Conservation (phyloP, 2,797 vertebrate genomes). For the Paramormyrops hopkinsi region DNA sequence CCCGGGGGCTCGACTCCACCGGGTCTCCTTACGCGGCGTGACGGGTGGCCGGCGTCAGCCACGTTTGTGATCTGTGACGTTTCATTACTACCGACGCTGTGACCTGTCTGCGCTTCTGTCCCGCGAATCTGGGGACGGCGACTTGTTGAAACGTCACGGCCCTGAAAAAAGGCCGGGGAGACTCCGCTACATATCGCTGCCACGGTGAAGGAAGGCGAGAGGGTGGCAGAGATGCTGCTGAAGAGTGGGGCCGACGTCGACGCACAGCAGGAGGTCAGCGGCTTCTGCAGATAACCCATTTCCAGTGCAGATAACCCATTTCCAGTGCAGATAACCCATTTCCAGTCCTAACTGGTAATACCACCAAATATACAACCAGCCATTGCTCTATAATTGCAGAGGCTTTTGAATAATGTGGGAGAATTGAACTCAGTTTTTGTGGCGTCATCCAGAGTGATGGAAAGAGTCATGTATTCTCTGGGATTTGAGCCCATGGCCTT, state of each 20-base stretch:
- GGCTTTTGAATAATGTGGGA: background rate
- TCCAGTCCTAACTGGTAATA: background rate
- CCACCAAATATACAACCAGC: background rate
- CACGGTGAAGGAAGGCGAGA: slow-evolving; percentile 46
- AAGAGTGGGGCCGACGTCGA: slow-evolving; percentile 53
- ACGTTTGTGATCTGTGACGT: background rate
- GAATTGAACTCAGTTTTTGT: background rate
- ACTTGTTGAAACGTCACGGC: background rate
- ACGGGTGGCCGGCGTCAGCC: background rate
- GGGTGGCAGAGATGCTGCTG: slow-evolving; percentile 50
- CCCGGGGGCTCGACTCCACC: background rate
- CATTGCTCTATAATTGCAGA: background rate
- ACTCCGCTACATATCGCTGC: slow-evolving; percentile 52
- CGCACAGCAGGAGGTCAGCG: slow-evolving; percentile 45
- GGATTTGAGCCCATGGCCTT: background rate
- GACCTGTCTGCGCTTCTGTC: background rate
- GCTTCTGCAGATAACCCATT: background rate
- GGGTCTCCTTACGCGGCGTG: background rate
- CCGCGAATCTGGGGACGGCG: background rate
- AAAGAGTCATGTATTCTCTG: background rate
- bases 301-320: background rate
- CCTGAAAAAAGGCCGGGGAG: slow-evolving; percentile 39
- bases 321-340: background rate
- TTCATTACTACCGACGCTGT: background rate
- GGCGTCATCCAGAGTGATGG: background rate